Conservation (phyloP, 2,113 vertebrate genomes). For the Benitochromis conjunctus region DNA sequence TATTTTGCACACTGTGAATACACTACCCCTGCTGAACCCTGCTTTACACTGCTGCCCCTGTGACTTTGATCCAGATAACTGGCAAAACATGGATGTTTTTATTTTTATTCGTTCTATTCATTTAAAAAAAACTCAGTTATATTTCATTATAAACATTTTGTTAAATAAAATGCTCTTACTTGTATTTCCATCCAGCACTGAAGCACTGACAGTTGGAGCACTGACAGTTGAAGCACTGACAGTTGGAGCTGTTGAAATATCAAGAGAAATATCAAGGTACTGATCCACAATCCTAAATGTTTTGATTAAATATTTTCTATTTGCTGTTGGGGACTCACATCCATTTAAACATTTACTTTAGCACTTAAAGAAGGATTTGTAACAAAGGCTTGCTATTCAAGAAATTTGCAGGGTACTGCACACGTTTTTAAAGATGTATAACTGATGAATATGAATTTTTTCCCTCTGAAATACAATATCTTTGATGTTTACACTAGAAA, state of each 20-base stretch:
- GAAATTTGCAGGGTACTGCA: background rate
- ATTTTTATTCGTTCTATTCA: no score
- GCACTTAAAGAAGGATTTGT: background rate
- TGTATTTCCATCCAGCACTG: no score
- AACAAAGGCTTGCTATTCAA: background rate
- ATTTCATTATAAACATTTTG: no score
- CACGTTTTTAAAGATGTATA: accelerated
- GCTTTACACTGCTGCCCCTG: no score
- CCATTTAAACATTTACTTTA: background rate
- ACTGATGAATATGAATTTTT: no score
- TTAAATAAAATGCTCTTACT: no score
- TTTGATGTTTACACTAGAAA: background rate
- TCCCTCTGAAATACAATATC: background rate
- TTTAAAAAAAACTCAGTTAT: no score
- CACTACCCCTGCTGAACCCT: no score
- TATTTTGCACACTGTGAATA: no score
- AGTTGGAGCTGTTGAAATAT: background rate
- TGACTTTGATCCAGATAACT: no score
- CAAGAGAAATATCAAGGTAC: background rate
- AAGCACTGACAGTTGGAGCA: no score
- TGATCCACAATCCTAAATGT: background rate
- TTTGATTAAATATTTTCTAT: background rate
- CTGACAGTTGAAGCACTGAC: accelerated
- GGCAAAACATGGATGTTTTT: no score
- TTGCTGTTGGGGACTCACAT: background rate